phyloP scores from a whole-genome alignment of 1,140 invertebrate genomes.

The Anadara kagoshimensis region DNA sequence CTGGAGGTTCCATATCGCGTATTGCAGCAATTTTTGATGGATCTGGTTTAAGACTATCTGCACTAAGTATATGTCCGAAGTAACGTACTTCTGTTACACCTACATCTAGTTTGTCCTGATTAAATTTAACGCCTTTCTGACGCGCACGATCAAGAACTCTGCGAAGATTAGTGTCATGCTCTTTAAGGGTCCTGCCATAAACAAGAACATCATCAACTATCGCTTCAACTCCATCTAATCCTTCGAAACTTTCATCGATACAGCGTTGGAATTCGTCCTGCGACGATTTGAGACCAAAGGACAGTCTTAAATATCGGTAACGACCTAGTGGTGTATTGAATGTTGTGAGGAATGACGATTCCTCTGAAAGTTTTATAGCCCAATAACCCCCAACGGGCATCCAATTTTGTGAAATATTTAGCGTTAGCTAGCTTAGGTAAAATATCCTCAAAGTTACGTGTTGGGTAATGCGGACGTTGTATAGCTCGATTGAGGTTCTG shows the following conservation, averaged over 20 bases:
- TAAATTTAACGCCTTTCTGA: slow-evolving; percentile 32
- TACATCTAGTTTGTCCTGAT: slow-evolving; percentile 30
- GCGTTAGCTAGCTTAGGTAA: no score
- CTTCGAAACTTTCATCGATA: slow-evolving; percentile 63
- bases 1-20: slow-evolving; percentile 5
- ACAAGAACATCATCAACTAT: slow-evolving; percentile 71
- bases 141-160: slow-evolving; percentile 17
- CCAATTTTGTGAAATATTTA: no score
- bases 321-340: no score
- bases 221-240: slow-evolving; percentile 58
- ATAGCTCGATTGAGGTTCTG: slow-evolving; percentile 50
- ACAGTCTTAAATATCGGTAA: no score
- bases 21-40: slow-evolving; percentile 69
- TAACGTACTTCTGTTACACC: slow-evolving; percentile 52
- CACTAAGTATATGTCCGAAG: slow-evolving; percentile 40
- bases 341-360: no score
- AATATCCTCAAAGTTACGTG: no score
- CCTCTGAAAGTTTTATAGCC: no score
- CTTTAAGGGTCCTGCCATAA: slow-evolving; percentile 43
- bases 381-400: no score
- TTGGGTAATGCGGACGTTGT: slow-evolving; percentile 65
- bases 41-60: slow-evolving; percentile 51
- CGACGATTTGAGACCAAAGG: no score
- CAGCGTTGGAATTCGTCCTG: no score
- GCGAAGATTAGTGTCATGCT: slow-evolving; percentile 41